Evolutionary conservation across 2,113 vertebrate species (phyloP).

Genomic region (Barnardius zonarius): DNA sequence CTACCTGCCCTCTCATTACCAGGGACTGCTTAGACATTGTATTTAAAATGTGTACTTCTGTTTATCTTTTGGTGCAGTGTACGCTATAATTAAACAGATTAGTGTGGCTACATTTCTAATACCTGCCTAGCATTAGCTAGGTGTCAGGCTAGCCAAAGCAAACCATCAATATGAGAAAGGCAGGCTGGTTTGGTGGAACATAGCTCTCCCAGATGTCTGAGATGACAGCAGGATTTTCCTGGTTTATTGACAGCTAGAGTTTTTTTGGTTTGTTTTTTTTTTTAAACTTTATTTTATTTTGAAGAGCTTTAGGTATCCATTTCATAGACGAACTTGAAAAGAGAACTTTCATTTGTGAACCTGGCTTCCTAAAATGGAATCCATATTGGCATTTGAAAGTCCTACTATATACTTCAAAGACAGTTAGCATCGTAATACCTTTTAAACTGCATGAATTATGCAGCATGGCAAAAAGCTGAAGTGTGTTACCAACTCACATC

Average conservation of each 20-base stretch:
- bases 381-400: neutral
- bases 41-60: neutral
- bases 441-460: neutral
- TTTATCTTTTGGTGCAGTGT: neutral
- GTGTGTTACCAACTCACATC: neutral
- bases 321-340: neutral
- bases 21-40: neutral
- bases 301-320: neutral
- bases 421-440: fast-evolving
- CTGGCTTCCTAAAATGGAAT: neutral
- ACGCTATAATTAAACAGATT: neutral
- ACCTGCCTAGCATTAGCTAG: neutral
- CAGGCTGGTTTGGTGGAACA: neutral
- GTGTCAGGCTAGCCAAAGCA: neutral
- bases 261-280: too few relatives aligned
- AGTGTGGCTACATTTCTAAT: neutral
- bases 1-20: neutral
- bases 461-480: neutral
- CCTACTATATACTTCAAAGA: neutral
- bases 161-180: neutral
- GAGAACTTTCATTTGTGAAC: neutral
- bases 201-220: neutral
- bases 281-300: neutral
- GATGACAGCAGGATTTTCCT: neutral
- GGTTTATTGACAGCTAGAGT: neutral